Evolutionary conservation across 2,888 invertebrate species (phyloP).

Genomic region (Anorthoa munda): DNA sequence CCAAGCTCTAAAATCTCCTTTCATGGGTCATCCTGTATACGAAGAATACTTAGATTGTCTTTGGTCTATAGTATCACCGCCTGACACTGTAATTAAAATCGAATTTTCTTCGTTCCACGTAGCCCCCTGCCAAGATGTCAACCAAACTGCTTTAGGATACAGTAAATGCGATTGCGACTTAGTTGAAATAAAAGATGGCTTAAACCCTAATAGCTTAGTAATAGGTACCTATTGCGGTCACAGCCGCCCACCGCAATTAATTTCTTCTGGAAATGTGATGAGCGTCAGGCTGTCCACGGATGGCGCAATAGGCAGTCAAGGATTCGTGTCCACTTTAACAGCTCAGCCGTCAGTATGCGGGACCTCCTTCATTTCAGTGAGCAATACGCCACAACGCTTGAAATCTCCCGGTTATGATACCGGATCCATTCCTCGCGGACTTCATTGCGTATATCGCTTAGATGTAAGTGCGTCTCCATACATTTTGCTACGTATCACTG

Average conservation of each 20-base stretch:
- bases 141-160: constrained; percentile 81
- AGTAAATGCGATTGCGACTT: constrained; percentile 93
- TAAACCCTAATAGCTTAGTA: constrained; percentile 91
- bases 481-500: constrained; percentile 71
- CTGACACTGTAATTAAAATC: constrained; percentile 92
- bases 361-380: constrained; percentile 69
- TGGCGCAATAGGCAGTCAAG: constrained; percentile 90
- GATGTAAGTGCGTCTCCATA: constrained; percentile 62
- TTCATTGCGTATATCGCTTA: constrained; percentile 82
- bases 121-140: constrained; percentile 83
- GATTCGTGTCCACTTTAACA: constrained; percentile 92
- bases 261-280: constrained; percentile 91
- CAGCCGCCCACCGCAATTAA: constrained; percentile 88
- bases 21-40: constrained; percentile 86
- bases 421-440: constrained; percentile 78
- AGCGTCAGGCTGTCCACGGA: constrained; percentile 93
- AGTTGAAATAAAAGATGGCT: constrained; percentile 94
- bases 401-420: constrained; percentile 80
- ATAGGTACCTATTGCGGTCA: constrained; percentile 94
- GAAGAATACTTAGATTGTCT: constrained; percentile 94
- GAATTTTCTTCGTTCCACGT: constrained; percentile 90
- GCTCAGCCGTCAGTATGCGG: constrained; percentile 84
- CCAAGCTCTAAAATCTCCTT: constrained; percentile 82
- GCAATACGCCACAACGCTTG: constrained; percentile 69
- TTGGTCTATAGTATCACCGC: constrained; percentile 92